These are phyloP conservation scores for Metellina segmentata DNA, from an alignment of 2,888 invertebrate genomes.

Conservation along the genomic window DNA sequence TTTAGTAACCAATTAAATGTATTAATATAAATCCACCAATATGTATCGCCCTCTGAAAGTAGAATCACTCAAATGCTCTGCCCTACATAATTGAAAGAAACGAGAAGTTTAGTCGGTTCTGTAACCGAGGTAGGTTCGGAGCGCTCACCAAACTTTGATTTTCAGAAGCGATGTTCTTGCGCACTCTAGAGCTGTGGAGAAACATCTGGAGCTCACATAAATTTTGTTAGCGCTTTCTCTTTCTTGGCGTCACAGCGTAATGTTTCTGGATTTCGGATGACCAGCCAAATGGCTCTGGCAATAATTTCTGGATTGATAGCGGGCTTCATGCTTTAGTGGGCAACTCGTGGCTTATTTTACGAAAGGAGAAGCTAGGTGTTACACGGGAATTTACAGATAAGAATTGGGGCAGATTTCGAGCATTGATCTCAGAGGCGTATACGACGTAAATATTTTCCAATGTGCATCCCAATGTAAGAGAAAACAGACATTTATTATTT, in stretches of 20 bases:
- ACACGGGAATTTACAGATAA: neutral
- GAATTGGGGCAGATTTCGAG: neutral
- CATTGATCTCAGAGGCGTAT: too few relatives aligned
- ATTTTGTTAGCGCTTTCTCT: neutral
- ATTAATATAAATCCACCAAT: neutral
- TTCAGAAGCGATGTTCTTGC: neutral
- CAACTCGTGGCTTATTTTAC: neutral
- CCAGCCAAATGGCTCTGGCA: neutral
- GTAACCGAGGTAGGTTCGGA: neutral
- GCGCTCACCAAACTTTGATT: neutral
- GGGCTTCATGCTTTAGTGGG: neutral
- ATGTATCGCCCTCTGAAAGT: neutral
- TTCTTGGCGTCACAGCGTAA: neutral
- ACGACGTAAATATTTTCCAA: too few relatives aligned
- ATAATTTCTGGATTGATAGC: constrained; percentile 5
- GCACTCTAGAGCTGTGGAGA: neutral
- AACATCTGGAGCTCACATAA: neutral
- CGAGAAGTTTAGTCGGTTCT: neutral
- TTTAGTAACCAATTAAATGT: too few relatives aligned
- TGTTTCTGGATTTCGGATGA: neutral
- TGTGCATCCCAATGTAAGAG: too few relatives aligned
- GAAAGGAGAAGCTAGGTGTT: neutral
- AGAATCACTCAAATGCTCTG: neutral
- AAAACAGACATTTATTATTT: too few relatives aligned
- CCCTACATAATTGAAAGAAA: neutral